Evolutionary conservation across 2,888 invertebrate species (phyloP).

Genomic region (Beris morrisii): DNA sequence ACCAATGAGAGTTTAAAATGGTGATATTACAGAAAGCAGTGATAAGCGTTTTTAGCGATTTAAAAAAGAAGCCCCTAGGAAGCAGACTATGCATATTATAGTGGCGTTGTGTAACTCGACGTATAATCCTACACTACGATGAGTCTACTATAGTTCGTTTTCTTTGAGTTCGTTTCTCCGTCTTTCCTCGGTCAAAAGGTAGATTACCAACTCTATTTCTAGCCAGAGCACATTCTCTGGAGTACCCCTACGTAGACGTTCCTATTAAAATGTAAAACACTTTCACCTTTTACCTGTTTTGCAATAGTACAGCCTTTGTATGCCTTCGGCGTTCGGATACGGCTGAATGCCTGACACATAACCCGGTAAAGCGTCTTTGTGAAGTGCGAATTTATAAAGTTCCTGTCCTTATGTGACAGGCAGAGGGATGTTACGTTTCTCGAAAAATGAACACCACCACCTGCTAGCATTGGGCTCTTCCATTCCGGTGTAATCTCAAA

Average conservation of each 20-base stretch:
- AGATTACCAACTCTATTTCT: too few relatives aligned
- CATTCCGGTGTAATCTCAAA: conserved; percentile 20
- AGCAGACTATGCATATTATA: too few relatives aligned
- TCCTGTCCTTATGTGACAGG: neutral
- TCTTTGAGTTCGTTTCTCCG: too few relatives aligned
- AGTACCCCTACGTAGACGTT: conserved; percentile 5
- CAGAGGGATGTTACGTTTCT: neutral
- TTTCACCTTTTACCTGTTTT: conserved; percentile 16
- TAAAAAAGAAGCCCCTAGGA: too few relatives aligned
- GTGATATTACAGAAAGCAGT: too few relatives aligned
- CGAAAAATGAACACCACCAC: conserved; percentile 1
- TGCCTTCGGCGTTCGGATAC: conserved; percentile 9
- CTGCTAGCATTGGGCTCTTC: neutral
- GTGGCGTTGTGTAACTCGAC: too few relatives aligned
- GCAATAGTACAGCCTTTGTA: conserved; percentile 2
- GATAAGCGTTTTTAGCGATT: too few relatives aligned
- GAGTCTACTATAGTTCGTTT: too few relatives aligned
- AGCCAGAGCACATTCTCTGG: too few relatives aligned
- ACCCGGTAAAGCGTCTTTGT: conserved; percentile 4
- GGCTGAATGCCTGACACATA: conserved; percentile 20
- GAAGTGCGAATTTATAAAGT: conserved; percentile 25
- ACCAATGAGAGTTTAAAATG: too few relatives aligned
- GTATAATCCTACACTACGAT: too few relatives aligned
- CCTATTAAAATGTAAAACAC: conserved; percentile 29
- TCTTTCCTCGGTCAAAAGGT: too few relatives aligned